phyloP scores from a whole-genome alignment of 2,888 invertebrate species.

The Acrobasis suavella region DNA sequence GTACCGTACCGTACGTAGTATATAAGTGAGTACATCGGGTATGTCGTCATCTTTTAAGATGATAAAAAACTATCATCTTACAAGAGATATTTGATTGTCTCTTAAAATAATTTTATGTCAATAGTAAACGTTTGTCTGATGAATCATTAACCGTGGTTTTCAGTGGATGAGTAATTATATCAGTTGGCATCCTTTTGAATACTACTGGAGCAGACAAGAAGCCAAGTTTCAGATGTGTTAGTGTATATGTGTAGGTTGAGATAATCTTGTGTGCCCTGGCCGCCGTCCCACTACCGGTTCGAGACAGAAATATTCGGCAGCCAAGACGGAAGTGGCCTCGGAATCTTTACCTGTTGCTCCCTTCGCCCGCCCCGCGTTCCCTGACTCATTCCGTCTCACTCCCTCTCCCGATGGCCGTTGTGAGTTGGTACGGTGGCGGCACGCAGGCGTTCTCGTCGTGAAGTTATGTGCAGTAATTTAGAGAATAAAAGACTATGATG shows the following conservation, averaged over 20 bases:
- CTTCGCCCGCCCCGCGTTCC: conserved; percentile 72
- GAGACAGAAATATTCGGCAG: conserved; percentile 83
- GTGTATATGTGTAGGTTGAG: conserved; percentile 49
- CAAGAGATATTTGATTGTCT: neutral
- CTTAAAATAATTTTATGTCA: neutral
- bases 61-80: no score
- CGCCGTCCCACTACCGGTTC: conserved; percentile 81
- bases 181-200: conserved; percentile 39
- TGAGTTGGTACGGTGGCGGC: conserved; percentile 51
- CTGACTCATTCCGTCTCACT: conserved; percentile 56
- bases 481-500: conserved; percentile 72
- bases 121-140: conserved; percentile 11
- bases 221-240: conserved; percentile 46
- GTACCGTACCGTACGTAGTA: conserved; percentile 27
- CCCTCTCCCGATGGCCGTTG: conserved; percentile 51
- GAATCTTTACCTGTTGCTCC: conserved; percentile 83
- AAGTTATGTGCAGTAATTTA: conserved; percentile 73
- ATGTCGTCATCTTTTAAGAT: no score
- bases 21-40: no score
- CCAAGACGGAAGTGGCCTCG: conserved; percentile 83
- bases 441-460: conserved; percentile 56
- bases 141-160: conserved; percentile 34
- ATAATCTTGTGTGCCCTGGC: conserved; percentile 71
- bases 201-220: conserved; percentile 40
- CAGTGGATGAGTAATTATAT: conserved; percentile 28